A percentile compares a stretch with the other conserved stretches of the same genome.
Evolutionary conservation across 2,113 vertebrate species (phyloP).

Genomic region (Macquaria ambigua): DNA sequence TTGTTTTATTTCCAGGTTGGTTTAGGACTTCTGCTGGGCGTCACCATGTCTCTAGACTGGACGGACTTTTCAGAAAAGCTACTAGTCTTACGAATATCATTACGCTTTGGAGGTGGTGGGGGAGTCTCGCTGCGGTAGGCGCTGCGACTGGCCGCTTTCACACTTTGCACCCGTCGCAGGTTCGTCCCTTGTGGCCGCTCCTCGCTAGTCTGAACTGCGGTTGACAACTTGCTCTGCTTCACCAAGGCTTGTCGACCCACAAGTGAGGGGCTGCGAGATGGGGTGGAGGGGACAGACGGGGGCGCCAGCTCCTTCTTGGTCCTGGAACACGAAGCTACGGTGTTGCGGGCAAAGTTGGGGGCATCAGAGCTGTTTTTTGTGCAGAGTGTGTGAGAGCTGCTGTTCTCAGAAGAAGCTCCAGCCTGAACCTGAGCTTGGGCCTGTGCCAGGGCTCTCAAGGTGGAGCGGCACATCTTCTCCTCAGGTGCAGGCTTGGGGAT

Average conservation of each 20-base stretch:
- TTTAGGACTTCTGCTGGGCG: constrained; percentile 82
- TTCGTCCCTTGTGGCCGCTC: constrained; percentile 70
- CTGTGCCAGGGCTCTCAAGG: constrained; percentile 82
- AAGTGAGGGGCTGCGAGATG: constrained; percentile 79
- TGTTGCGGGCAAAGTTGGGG: constrained; percentile 94
- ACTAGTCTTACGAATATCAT: constrained; percentile 79
- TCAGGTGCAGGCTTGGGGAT: constrained; percentile 87
- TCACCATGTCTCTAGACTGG: constrained; percentile 79
- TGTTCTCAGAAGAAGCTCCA: constrained; percentile 73
- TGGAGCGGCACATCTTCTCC: constrained; percentile 90
- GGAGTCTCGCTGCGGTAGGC: constrained; percentile 77
- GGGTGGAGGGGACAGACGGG: constrained; percentile 75
- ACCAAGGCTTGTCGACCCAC: constrained; percentile 84
- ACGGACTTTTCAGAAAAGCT: constrained; percentile 84
- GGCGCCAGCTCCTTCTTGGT: constrained; percentile 83
- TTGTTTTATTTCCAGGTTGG: constrained; percentile 89
- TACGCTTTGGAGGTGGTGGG: constrained; percentile 50
- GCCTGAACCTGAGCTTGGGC: constrained; percentile 60
- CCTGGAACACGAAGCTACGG: constrained; percentile 91
- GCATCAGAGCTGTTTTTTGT: constrained; percentile 73
- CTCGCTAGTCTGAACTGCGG: constrained; percentile 67
- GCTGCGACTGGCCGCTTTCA: constrained; percentile 80
- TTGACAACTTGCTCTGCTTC: constrained; percentile 75
- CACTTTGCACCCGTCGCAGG: constrained; percentile 88
- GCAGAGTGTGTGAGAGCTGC: constrained; percentile 64